Evolutionary conservation across 1,140 invertebrate genomes (phyloP), one percentile per base, ranked within the genome.

Genomic region (Papilio dardanus): DNA sequence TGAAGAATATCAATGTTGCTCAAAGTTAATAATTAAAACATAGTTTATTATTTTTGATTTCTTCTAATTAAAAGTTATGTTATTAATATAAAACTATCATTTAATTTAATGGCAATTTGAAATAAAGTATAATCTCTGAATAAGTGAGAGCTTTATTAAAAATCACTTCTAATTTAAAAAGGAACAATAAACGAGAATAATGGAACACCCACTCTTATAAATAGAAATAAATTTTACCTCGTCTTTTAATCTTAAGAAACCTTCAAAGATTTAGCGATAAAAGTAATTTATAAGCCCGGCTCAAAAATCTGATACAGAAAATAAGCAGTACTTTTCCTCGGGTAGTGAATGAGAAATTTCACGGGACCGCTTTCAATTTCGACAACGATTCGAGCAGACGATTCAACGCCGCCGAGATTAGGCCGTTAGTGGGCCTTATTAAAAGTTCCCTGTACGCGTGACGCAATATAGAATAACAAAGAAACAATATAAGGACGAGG

Each of bases 401-500:
- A 30, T 58, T 33, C 76, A 30, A 71, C 74, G 78, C 77, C 79
- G 54, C 62, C 40, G 81, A 83, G 83, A 83, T 76, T 83, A 81
- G 77, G 77, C 77, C 79, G 77, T 80, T 81, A 76, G 77, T 80
- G 40, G 68, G 77, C 80, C 83, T 90, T 81, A 81, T 90, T 90
- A 88, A 84, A 88, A 88, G 79, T 88, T 88, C 81, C 74, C 24
- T 76, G 75, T 77, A 85, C 77, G 68, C 77, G 76, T 74, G 77
- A 79, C 69, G 84, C 79, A 84, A 80, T 86, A 79, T 67, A 68
- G 76, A 69, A 74, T 79, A 83, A 86, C 85, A 86, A 86, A 86
- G 83, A 81, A 84, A 83, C 73, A 79, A 77, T 74, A 68, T 67
- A 54, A 76, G 73, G 79, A 79, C 77, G 75, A 79, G 81, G 81